phyloP scores from a whole-genome alignment of 2,797 vertebrate species.

The Enteromius treurensis region DNA sequence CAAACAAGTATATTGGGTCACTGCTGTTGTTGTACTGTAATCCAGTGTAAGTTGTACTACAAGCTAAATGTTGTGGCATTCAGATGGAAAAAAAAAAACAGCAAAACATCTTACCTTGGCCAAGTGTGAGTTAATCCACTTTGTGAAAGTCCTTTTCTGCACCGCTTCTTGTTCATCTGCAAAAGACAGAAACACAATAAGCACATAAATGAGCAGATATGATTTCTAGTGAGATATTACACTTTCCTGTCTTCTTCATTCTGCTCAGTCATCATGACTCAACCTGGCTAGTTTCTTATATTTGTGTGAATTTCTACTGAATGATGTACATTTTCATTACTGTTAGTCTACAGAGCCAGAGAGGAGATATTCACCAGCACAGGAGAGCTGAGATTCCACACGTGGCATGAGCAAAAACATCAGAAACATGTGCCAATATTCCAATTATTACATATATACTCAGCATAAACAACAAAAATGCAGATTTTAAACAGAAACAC shows the following conservation, averaged over 20 bases:
- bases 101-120: conserved; percentile 83
- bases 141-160: conserved; percentile 97
- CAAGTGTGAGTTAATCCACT: conserved; percentile 98
- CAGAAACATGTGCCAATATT: conserved; percentile 25
- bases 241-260: not conserved
- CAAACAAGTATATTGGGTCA: not conserved
- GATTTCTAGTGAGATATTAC: conserved; percentile 18
- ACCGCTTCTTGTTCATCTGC: conserved; percentile 96
- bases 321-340: not conserved
- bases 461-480: not conserved
- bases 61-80: not conserved
- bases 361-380: conserved; percentile 33
- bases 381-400: conserved; percentile 28
- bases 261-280: conserved; percentile 18
- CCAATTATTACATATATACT: not conserved
- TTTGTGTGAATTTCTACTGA: conserved; percentile 1
- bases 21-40: not conserved
- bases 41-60: not conserved
- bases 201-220: not conserved
- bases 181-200: conserved; percentile 61
- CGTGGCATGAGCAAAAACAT: conserved; percentile 37
- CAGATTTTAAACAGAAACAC: not conserved
- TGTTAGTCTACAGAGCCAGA: not conserved
- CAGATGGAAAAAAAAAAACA: not conserved
- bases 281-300: not conserved